phyloP scores from a whole-genome alignment of 2,888 invertebrate species.

The Lymantria dispar region DNA sequence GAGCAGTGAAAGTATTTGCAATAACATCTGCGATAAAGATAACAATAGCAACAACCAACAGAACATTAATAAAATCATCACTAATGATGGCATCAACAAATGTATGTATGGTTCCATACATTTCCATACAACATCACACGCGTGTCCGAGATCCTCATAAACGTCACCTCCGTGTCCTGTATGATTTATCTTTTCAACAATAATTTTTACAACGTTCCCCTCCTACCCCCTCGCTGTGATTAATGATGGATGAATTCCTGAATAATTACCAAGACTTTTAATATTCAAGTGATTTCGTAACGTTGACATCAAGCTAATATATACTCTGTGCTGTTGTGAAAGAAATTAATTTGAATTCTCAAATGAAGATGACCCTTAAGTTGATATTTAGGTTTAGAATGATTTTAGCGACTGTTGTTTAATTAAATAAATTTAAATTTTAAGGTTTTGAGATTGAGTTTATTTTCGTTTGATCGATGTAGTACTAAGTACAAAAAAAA shows the following conservation, averaged over 20 bases:
- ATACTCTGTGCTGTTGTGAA: conserved; percentile 31
- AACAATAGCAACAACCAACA: conserved; percentile 28
- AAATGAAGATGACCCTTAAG: conserved; percentile 70
- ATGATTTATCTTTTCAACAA: conserved; percentile 81
- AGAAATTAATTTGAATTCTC: conserved; percentile 47
- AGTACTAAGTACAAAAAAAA: conserved; percentile 62
- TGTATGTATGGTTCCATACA: conserved; percentile 41
- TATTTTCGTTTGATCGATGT: conserved; percentile 23
- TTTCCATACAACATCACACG: conserved; percentile 37
- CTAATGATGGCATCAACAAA: conserved; percentile 55
- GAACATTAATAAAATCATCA: conserved; percentile 50
- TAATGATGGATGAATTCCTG: conserved; percentile 83
- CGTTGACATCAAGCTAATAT: conserved; percentile 28
- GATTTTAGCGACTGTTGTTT: conserved; percentile 29
- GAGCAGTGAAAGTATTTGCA: not conserved
- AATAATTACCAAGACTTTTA: conserved; percentile 83
- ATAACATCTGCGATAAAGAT: not conserved
- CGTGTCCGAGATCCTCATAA: conserved; percentile 56
- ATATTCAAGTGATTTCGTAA: conserved; percentile 78
- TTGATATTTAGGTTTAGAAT: conserved; percentile 34
- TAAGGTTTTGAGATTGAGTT: conserved; percentile 20
- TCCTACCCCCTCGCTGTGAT: conserved; percentile 71
- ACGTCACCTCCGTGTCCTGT: conserved; percentile 70
- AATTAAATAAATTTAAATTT: conserved; percentile 19
- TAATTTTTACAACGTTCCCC: conserved; percentile 78